Evolutionary conservation across 2,888 invertebrate genomes (phyloP), one percentile per base, ranked within the genome.

Genomic region (Eupithecia insigniata): DNA sequence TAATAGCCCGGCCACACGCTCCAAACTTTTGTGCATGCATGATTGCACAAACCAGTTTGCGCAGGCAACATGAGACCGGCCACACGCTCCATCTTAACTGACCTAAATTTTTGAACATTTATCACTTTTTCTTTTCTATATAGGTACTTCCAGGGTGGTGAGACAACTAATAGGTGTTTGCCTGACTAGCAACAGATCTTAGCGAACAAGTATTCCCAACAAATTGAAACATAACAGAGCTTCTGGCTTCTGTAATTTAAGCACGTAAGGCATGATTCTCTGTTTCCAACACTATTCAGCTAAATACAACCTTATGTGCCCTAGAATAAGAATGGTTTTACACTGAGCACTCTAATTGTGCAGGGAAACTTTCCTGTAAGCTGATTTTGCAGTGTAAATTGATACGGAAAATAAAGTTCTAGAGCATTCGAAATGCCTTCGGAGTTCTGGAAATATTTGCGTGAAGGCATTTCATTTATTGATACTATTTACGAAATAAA

Each of bases 311-410:
- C 62, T 55, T 66, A 60, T 14, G 1, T 2, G 4, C 5, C 10
- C n/a, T 1, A 39, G 2, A 12, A 67, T 74, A 72, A 43, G 43
- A 65, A 18, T 60, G 46, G 58, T 58, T 66, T 58, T 69, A 6
- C 26, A 26, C 51, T 62, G 71, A 6, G 34, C 18, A 3, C 7
- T 64, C n/a, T 34, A 67, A 46, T 62, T 67, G 55, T 28, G 69
- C 65, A 67, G 69, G 46, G 22, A 70, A 75, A 75, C 66, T 73
- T 66, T 39, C 18, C 66, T 69, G 72, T 70, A 78, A 76, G 76
- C 75, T 76, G 78, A 73, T 73, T 78, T 72, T 43, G 66, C 72
- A 72, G 71, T 64, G 76, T 67, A 76, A 75, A 75, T 75, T 76
- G 78, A 75, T 78, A 73, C 71, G 58, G 66, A 30, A 73, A 74